Evolutionary conservation across 2,888 invertebrate species (phyloP), one percentile per base, ranked within the genome.

Genomic region (Hirtodrosophila histrioides): DNA sequence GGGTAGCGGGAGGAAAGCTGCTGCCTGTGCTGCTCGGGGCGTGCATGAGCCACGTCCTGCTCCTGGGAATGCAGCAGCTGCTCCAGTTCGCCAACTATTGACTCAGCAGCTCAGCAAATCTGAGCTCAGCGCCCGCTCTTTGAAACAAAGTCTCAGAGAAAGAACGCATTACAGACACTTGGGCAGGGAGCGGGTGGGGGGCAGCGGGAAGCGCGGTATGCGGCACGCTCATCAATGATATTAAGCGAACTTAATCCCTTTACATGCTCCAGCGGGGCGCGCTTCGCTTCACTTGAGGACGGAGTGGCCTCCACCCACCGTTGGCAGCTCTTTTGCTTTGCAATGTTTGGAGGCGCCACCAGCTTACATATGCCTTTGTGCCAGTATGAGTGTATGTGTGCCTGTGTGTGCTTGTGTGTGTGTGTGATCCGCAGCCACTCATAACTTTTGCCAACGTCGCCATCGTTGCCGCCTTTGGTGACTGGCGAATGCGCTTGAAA

Each of bases 401-500:
- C 45, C 44, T 66, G 43, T 53, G 23, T 63, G 53, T 43, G 39
- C n/a, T 45, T 60, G 63, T 64, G 50, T 37, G 63, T 63, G 50
- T 65, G 49, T 43, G 46, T 73, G 77, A 69, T 64, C 67, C 83
- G 51, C 44, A 81, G 78, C 83, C 79, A 86, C 88, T 83, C 82
- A 83, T 83, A 83, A 83, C 88, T 83, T 88, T 82, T 82, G 58
- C 51, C 35, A 17, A 11, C 68, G 29, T 33, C 70, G 69, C 75
- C 69, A 65, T 56, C 70, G 50, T 54, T 46, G 86, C 63, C 81
- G 81, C 82, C 83, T 83, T 83, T 88, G 86, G 83, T 83, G 88
- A 88, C 82, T 74, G 66, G 88, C 88, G 88, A 88, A 82, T 86
- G 82, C 88, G 84, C 87, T 88, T 86, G 84, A 86, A 81, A 86